Evolutionary conservation across 2,797 vertebrate species (phyloP).

Genomic region (Cetoscarus ocellatus): DNA sequence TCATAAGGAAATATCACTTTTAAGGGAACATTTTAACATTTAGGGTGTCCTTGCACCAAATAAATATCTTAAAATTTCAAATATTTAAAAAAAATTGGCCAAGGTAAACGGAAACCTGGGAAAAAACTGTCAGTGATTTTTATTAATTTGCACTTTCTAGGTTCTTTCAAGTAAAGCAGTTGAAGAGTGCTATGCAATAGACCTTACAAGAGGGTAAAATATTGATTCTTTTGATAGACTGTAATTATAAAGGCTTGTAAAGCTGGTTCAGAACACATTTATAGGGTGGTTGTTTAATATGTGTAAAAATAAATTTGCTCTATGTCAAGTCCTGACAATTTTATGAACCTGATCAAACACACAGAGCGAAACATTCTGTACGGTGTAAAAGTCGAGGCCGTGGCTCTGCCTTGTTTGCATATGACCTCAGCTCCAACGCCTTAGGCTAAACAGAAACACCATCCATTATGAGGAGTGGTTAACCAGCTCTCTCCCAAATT

Average conservation of each 20-base stretch:
- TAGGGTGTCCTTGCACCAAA: too few relatives aligned
- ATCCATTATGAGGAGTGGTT: slow-evolving; percentile 84
- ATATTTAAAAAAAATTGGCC: not conserved
- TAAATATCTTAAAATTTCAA: too few relatives aligned
- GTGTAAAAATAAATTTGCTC: not conserved
- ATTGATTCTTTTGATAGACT: slow-evolving; percentile 11
- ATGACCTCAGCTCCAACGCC: slow-evolving; percentile 82
- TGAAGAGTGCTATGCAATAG: slow-evolving; percentile 13
- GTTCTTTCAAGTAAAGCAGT: slow-evolving; percentile 18
- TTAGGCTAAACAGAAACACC: slow-evolving; percentile 84
- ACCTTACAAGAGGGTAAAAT: slow-evolving; percentile 10
- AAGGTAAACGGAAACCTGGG: not conserved
- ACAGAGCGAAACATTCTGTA: slow-evolving; percentile 46
- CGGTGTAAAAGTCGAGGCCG: slow-evolving; percentile 49
- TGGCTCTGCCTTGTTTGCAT: slow-evolving; percentile 81
- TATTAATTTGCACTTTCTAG: not conserved
- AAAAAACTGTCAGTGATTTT: not conserved
- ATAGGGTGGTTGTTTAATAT: not conserved
- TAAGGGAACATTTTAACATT: too few relatives aligned
- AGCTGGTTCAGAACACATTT: slow-evolving; percentile 15
- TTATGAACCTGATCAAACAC: slow-evolving; percentile 47
- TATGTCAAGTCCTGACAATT: slow-evolving; percentile 10
- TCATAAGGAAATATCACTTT: too few relatives aligned
- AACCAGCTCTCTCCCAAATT: slow-evolving; percentile 84
- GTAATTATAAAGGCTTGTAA: slow-evolving; percentile 1